phyloP scores from a whole-genome alignment of 2,113 vertebrate species.

The Rhinopomastus cyanomelas region DNA sequence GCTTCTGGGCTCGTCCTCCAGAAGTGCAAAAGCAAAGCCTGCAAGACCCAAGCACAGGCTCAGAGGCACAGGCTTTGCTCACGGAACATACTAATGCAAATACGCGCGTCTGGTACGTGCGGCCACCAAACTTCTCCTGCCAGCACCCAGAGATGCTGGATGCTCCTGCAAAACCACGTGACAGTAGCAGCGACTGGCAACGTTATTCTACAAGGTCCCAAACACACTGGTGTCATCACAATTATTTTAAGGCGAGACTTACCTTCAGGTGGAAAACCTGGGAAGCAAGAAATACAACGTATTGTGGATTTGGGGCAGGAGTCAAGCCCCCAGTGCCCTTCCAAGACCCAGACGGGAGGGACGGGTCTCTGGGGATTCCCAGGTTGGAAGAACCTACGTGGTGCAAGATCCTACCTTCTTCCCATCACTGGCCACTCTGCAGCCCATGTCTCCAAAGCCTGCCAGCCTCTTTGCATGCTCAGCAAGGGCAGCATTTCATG shows the following conservation, averaged over 20 bases:
- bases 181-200: accelerated
- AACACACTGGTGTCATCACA: accelerated
- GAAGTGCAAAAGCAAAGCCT: background rate
- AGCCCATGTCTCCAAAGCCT: background rate
- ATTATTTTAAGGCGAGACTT: background rate
- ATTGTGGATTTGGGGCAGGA: background rate
- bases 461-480: background rate
- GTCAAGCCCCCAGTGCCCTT: background rate
- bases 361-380: background rate
- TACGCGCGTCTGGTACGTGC: accelerated
- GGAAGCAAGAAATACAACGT: background rate
- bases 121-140: background rate
- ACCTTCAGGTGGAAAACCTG: background rate
- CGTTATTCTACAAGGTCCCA: accelerated
- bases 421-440: background rate
- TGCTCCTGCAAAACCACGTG: background rate
- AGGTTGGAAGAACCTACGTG: background rate
- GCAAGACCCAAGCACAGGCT: background rate
- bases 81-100: accelerated
- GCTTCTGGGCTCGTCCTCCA: background rate
- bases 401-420: background rate
- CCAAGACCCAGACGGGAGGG: background rate
- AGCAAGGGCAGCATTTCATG: accelerated
- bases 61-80: background rate
- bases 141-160: background rate